A percentile compares a stretch with the other conserved stretches of the same genome.
phyloP scores from a whole-genome alignment of 2,888 invertebrate species.

The Platerodrilus igneus region DNA sequence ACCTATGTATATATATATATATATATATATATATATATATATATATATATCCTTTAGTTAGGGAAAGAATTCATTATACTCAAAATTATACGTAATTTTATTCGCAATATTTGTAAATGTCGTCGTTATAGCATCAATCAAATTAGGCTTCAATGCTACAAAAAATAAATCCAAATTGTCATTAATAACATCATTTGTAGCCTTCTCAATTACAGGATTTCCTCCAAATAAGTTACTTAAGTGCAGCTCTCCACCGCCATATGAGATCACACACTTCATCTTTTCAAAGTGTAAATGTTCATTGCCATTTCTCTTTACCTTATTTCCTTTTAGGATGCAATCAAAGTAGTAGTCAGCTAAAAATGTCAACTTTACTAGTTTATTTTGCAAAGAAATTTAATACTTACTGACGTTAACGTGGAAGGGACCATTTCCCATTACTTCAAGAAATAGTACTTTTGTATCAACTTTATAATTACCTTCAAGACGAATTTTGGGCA shows the following conservation, averaged over 20 bases:
- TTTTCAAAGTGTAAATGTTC: conserved; percentile 60
- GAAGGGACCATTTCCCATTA: conserved; percentile 13
- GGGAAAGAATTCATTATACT: conserved; percentile 66
- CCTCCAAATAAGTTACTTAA: conserved; percentile 65
- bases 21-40: too few species aligned
- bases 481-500: conserved; percentile 1
- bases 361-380: conserved; percentile 31
- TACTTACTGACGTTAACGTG: conserved; percentile 13
- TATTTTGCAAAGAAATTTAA: neutral
- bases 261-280: conserved; percentile 57
- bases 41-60: too few species aligned
- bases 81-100: conserved; percentile 63
- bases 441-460: conserved; percentile 5
- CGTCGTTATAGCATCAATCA: conserved; percentile 59
- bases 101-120: conserved; percentile 67
- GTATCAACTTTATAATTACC: conserved; percentile 10
- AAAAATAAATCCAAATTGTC: conserved; percentile 63
- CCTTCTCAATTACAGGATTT: conserved; percentile 59
- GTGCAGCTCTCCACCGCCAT: conserved; percentile 57
- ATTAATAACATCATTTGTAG: conserved; percentile 63
- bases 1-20: too few species aligned
- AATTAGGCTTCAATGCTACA: conserved; percentile 61
- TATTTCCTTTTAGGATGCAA: conserved; percentile 59
- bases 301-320: conserved; percentile 53
- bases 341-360: conserved; percentile 63